Evolutionary conservation across 2,113 vertebrate species (phyloP).

Genomic region (Sardina pilchardus): DNA sequence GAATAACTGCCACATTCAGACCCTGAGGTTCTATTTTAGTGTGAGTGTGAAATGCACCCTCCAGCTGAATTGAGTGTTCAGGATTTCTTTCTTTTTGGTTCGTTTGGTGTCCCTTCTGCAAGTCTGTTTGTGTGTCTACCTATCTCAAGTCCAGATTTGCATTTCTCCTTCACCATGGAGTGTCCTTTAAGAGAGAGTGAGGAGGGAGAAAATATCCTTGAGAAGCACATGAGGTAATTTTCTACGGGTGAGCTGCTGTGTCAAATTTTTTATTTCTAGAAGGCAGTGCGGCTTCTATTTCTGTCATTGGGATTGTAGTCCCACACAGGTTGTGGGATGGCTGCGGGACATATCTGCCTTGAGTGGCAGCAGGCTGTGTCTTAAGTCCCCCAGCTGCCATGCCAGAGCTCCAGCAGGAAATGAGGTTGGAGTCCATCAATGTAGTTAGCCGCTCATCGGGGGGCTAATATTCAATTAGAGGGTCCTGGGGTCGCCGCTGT

Average conservation of each 20-base stretch:
- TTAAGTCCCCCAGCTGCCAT: conserved; percentile 30
- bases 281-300: conserved; percentile 41
- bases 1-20: conserved; percentile 22
- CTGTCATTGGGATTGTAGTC: conserved; percentile 30
- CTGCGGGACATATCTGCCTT: conserved; percentile 33
- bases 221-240: conserved; percentile 41
- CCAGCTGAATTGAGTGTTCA: background rate
- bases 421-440: conserved; percentile 30
- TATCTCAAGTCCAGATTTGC: background rate
- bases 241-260: conserved; percentile 40
- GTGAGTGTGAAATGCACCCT: conserved; percentile 1
- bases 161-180: background rate
- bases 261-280: conserved; percentile 38
- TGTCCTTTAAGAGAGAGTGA: background rate
- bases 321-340: conserved; percentile 26
- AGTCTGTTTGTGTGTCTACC: background rate
- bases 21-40: background rate
- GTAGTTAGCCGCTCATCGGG: conserved; percentile 40
- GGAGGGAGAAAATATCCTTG: background rate
- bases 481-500: conserved; percentile 24
- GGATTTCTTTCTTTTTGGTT: background rate
- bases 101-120: background rate
- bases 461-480: conserved; percentile 51
- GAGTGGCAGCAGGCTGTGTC: conserved; percentile 19
- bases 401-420: conserved; percentile 23